Conservation (phyloP, 1,140 invertebrate species). For the Drosophila varians region DNA sequence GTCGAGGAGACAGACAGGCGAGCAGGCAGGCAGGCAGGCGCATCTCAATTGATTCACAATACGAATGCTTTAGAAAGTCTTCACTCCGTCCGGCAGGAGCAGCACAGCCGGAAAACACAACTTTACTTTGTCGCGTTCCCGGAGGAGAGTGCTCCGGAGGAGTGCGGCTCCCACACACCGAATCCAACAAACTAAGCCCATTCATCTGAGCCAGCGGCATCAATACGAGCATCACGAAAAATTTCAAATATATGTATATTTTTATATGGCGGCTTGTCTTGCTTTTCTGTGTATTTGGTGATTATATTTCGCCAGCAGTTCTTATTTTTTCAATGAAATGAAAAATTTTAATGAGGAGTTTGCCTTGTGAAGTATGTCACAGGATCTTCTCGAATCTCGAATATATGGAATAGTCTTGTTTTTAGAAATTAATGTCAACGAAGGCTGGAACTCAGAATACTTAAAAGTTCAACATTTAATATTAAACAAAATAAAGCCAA, state of each 20-base stretch:
- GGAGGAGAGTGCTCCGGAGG: background rate
- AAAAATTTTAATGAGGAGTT: conserved; percentile 1
- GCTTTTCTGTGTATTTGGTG: background rate
- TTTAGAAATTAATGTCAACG: too few relatives aligned
- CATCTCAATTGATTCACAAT: conserved; percentile 2
- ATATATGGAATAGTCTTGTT: too few relatives aligned
- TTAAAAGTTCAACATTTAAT: too few relatives aligned
- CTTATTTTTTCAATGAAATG: conserved; percentile 1
- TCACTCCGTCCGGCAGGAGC: background rate
- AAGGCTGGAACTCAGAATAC: too few relatives aligned
- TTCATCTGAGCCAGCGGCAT: background rate
- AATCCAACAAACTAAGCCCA: background rate
- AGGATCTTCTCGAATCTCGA: too few relatives aligned
- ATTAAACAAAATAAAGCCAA: too few relatives aligned
- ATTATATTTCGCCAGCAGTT: background rate
- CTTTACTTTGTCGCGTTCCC: background rate
- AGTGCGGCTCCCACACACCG: background rate
- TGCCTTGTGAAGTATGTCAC: background rate
- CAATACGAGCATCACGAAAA: background rate
- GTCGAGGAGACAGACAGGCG: background rate
- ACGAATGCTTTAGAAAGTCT: background rate
- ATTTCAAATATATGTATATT: background rate
- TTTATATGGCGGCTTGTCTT: background rate
- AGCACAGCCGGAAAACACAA: background rate
- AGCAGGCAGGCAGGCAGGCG: background rate